Conservation (phyloP, 2,888 invertebrate species). For the Ennomos erosarius region DNA sequence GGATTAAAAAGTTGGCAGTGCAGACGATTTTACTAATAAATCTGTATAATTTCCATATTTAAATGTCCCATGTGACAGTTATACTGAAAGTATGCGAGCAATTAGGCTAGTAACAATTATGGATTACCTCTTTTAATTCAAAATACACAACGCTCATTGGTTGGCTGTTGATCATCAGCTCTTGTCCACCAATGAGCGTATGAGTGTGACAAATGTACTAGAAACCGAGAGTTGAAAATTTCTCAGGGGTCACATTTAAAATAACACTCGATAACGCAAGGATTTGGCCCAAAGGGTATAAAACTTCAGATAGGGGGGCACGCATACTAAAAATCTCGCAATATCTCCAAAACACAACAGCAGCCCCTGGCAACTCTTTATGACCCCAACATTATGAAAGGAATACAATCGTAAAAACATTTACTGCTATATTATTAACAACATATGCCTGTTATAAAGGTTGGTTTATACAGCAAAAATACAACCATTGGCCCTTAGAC, state of each 20-base stretch:
- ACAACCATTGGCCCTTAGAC: no score
- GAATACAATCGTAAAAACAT: conserved; percentile 27
- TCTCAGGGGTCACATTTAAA: neutral
- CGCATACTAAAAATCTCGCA: conserved; percentile 14
- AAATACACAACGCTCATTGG: no score
- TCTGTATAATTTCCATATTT: no score
- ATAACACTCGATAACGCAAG: neutral
- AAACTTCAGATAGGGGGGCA: conserved; percentile 4
- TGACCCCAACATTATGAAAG: conserved; percentile 24
- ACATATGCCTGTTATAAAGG: conserved; percentile 13
- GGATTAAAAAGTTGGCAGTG: conserved; percentile 15
- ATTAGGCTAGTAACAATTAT: neutral
- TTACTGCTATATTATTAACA: conserved; percentile 26
- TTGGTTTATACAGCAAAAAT: neutral
- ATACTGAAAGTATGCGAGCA: neutral
- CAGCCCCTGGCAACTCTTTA: conserved; percentile 24
- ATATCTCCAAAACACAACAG: conserved; percentile 20
- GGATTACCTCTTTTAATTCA: no score
- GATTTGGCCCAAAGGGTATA: conserved; percentile 1
- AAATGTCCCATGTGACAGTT: no score
- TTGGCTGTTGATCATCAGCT: no score
- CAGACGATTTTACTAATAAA: neutral
- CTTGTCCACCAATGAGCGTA: no score
- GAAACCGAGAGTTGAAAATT: no score
- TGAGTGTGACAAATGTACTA: no score